Evolutionary conservation across 2,797 vertebrate species (phyloP).

Genomic region (Choloepus didactylus): DNA sequence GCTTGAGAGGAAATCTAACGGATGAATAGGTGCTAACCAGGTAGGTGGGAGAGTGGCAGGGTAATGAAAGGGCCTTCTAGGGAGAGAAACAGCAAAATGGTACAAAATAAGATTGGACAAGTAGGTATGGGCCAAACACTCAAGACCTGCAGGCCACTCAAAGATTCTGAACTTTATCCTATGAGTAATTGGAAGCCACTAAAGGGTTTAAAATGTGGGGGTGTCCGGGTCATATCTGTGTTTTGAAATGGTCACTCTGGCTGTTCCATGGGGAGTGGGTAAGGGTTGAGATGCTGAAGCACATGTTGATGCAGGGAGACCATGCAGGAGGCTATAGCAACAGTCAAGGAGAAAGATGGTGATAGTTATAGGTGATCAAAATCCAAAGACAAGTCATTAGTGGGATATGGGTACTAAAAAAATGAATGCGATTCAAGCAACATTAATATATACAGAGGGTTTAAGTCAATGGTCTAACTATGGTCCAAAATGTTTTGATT

Average conservation of each 20-base stretch:
- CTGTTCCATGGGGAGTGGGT: background rate
- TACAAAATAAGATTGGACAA: background rate
- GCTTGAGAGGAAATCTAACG: background rate
- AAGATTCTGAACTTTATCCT: background rate
- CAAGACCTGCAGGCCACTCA: background rate
- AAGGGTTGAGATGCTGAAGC: background rate
- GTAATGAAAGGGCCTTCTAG: background rate
- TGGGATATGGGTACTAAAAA: background rate
- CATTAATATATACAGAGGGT: background rate
- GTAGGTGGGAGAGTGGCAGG: background rate
- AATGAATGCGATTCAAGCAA: background rate
- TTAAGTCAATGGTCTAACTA: background rate
- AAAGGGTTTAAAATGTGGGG: background rate
- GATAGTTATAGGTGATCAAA: background rate
- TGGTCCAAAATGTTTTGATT: background rate
- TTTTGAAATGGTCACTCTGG: slow-evolving; percentile 18
- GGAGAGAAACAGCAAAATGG: background rate
- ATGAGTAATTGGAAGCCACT: background rate
- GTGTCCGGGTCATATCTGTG: background rate
- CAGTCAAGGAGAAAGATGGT: background rate
- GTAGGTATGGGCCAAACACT: background rate
- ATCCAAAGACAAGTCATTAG: background rate
- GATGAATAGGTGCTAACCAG: background rate
- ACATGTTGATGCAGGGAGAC: background rate
- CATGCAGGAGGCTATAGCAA: background rate